phyloP scores from a whole-genome alignment of 2,888 invertebrate genomes.

The Gymnoscelis rufifasciata region DNA sequence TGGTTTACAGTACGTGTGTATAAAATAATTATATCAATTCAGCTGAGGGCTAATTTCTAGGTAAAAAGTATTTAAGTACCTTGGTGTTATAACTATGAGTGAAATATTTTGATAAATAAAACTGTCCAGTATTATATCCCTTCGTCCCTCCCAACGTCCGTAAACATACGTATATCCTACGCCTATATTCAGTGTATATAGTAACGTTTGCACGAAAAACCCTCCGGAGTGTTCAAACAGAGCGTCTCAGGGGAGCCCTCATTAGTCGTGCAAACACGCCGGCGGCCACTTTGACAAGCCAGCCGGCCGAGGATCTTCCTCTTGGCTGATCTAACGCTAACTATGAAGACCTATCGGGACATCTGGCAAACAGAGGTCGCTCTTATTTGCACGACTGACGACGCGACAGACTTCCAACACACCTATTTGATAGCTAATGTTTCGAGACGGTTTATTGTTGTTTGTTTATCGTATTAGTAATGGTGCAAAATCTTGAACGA shows the following conservation, averaged over 20 bases:
- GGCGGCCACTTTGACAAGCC: conserved; percentile 74
- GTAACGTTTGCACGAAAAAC: conserved; percentile 55
- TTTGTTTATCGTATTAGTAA: too few species aligned
- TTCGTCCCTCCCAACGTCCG: too few species aligned
- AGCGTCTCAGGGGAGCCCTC: conserved; percentile 73
- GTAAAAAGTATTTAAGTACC: too few species aligned
- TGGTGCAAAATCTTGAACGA: too few species aligned
- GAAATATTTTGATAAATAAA: too few species aligned
- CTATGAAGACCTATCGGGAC: conserved; percentile 57
- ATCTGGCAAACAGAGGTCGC: conserved; percentile 60
- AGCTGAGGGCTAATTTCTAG: too few species aligned
- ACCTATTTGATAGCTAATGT: conserved; percentile 17
- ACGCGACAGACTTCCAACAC: conserved; percentile 36
- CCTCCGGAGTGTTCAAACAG: conserved; percentile 64
- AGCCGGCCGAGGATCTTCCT: conserved; percentile 58
- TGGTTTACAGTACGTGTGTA: too few species aligned
- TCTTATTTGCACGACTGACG: conserved; percentile 42
- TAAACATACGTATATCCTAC: not conserved
- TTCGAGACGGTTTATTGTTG: too few species aligned
- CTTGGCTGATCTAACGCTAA: conserved; percentile 65
- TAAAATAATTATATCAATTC: too few species aligned
- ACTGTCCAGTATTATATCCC: too few species aligned
- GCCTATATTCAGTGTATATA: conserved; percentile 21
- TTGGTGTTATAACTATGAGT: too few species aligned
- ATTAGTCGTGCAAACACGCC: conserved; percentile 77